Base-by-base conservation (phyloP, 2,113 vertebrate genomes). In the Typhlomys cinereus region DNA sequence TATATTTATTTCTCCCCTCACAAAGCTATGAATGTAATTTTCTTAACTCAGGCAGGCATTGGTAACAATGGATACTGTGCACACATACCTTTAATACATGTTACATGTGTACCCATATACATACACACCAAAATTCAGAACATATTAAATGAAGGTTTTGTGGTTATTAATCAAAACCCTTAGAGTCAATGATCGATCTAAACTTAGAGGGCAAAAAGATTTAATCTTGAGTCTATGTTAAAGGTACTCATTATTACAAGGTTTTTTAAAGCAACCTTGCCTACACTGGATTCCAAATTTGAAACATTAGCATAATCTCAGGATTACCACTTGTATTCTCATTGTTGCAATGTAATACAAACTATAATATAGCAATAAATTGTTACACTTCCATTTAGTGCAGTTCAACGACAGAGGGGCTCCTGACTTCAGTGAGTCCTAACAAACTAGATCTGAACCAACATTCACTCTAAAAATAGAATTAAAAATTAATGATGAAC, bases 31-130 rank as follows among this genome's bases (percentile, higher is more conserved):
- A 85, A 91, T 5, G 92, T 80, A 59, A 46, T 69, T 94, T 78
- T n/a, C n/a, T n/a, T 91, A 85, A 93, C 86, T 82, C 93, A 84
- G 0, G 80, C 48, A 97, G 92, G 95, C 81, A 96, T 17, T 44
- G 71, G 80, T 88, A 78, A 78, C 79, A 83, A 69, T 62, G 76
- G 90, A 86, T 41, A 89, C 88, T 15, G 4, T 11, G 1, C 48
- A 29, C 34, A 66, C 64, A 23, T 39, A 6, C 69, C 4, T 52
- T 39, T 57, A 92, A n/a, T 85, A n/a, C 67, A 20, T 69, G n/a
- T n/a, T n/a, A n/a, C n/a, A n/a, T n/a, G 1, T 0, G 0, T 0
- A 0, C 1, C 18, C 34, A 20, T 31, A 39, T 5, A 17, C 27
- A 73, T 76, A 5, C 64, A 64, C 75, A 78, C 21, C 52, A 82